Percentiles rank a stretch among this genome's conserved stretches.
Evolutionary conservation across 2,113 vertebrate genomes (phyloP).

Genomic region (Nannobrachium achirus): DNA sequence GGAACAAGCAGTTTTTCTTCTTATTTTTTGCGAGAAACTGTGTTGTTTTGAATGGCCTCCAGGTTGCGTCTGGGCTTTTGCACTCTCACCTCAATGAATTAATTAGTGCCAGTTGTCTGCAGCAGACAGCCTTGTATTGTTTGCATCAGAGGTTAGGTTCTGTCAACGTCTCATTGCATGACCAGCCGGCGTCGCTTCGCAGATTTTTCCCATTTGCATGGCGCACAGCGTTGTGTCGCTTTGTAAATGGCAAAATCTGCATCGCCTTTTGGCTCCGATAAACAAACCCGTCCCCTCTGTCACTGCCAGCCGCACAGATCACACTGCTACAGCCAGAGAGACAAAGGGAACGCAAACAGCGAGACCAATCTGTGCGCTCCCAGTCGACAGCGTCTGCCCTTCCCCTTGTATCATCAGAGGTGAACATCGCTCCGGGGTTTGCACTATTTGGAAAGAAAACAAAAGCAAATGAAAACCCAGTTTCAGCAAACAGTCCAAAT

Average conservation of each 20-base stretch:
- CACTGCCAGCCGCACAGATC: conserved; percentile 33
- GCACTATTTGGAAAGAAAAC: conserved; percentile 38
- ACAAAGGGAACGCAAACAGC: conserved; percentile 52
- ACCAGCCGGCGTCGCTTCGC: conserved; percentile 67
- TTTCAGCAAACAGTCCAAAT: conserved; percentile 37
- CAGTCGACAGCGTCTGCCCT: conserved; percentile 45
- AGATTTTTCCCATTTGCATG: conserved; percentile 63
- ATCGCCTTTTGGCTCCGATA: conserved; percentile 53
- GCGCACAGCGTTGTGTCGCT: conserved; percentile 52
- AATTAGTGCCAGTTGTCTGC: conserved; percentile 49
- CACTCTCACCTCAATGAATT: conserved; percentile 57
- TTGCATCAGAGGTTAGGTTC: conserved; percentile 45
- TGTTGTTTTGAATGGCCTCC: conserved; percentile 40
- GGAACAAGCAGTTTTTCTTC: too few species aligned
- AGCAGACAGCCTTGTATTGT: conserved; percentile 43
- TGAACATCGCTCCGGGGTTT: conserved; percentile 18
- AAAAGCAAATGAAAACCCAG: conserved; percentile 54
- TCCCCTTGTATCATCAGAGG: conserved; percentile 56
- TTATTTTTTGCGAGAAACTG: too few species aligned
- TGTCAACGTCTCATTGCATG: conserved; percentile 61
- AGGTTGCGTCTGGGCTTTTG: conserved; percentile 28
- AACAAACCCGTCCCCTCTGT: conserved; percentile 42
- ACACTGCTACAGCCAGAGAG: conserved; percentile 36
- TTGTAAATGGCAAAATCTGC: conserved; percentile 72
- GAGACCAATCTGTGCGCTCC: conserved; percentile 49